Base-by-base conservation (phyloP, 2,888 invertebrate species). In the Andrena minutula region DNA sequence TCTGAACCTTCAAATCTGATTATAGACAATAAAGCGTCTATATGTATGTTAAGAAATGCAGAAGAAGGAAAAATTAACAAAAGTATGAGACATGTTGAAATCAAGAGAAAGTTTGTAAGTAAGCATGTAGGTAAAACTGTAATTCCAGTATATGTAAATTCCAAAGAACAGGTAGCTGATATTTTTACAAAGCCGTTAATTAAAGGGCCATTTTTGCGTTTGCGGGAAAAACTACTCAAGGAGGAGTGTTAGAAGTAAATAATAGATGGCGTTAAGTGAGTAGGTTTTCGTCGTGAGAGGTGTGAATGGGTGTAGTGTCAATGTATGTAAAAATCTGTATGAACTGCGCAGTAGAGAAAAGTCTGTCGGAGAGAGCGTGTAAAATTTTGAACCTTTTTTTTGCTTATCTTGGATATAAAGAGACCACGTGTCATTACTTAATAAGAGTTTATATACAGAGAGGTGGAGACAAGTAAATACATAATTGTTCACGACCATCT, bases 161-260 rank as follows among this genome's bases (percentile, higher is more conserved):
- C 49, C 1, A 49, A 49, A 8, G 49, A 49, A 12, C 49, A 49
- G n/a, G 5, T 49, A 3, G 49, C 49, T 16, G 49, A 49, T 16
- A 49, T 49, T 49, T 49, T 49, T 3, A n/a, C 49, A 49, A 49
- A 49, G 49, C 49, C 75, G 28, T 64, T 35, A 5, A n/a, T 1
- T 4, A 49, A 49, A 49, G 49, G n/a, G 6, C 49, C 49, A 16
- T 49, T 49, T 49, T 4, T 49, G 49, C 4, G n/a, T 16, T n/a
- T 49, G n/a, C 49, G 49, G 4, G 49, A 49, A 49, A 49, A 49
- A 49, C n/a, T 49, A 49, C 49, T 49, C 49, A 49, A 49, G 49
- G 4, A 49, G 49, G 49, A 49, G 49, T 49, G 30, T 30, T 30
- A 6, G 30, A 30, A 30, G 6, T 30, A 30, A 30, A 30, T 30